Conservation (phyloP, 2,797 vertebrate species). For the Pangasius sanitwongsei region DNA sequence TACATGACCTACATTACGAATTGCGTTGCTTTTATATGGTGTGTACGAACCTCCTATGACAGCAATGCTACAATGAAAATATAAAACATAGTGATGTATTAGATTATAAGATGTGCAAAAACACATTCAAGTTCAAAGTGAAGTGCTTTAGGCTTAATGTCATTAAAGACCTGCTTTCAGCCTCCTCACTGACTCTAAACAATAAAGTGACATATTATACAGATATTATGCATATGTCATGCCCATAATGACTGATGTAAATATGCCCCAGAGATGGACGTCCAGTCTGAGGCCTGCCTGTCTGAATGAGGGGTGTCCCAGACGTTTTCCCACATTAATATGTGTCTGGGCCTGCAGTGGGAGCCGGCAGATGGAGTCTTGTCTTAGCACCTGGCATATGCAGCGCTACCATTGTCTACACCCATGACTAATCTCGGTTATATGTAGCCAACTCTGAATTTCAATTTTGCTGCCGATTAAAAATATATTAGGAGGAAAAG, state of each 20-base stretch:
- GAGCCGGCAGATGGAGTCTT: constrained; percentile 80
- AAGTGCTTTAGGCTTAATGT: constrained; percentile 1
- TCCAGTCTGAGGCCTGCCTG: constrained; percentile 71
- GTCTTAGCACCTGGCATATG: constrained; percentile 78
- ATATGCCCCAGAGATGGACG: constrained; percentile 75
- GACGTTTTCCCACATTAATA: constrained; percentile 83
- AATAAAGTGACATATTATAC: constrained; percentile 64
- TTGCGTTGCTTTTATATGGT: not conserved
- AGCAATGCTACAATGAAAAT: not conserved
- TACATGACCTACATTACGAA: not conserved
- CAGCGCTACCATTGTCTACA: constrained; percentile 70
- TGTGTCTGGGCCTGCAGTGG: constrained; percentile 76
- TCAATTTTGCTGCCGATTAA: constrained; percentile 51
- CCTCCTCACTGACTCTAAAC: not conserved
- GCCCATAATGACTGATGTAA: constrained; percentile 72
- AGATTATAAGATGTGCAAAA: not conserved
- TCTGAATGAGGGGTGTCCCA: constrained; percentile 64
- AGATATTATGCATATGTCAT: constrained; percentile 58
- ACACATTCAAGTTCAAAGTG: constrained; percentile 32
- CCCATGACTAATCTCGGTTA: constrained; percentile 54
- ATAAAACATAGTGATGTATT: not conserved
- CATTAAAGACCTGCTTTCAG: not conserved
- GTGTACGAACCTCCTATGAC: too few species aligned
- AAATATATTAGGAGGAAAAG: constrained; percentile 40
- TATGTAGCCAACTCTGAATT: constrained; percentile 58